These are phyloP conservation scores for Ifrita kowaldi DNA, from an alignment of 2,113 vertebrate species.

Conservation along the genomic window DNA sequence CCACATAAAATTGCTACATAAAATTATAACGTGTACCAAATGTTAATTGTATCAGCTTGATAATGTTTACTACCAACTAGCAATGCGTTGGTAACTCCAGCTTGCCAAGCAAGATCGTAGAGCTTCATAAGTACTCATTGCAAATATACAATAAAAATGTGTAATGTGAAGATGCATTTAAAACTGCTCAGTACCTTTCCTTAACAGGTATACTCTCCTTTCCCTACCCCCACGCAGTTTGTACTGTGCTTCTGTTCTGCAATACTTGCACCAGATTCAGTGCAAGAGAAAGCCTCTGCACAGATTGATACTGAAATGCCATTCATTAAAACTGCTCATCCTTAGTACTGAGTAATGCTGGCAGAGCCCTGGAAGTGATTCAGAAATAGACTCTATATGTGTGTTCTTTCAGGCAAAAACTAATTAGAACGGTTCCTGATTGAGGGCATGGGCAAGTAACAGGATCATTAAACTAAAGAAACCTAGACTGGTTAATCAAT, in stretches of 20 bases:
- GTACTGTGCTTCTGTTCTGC: neutral
- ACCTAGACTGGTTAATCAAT: neutral
- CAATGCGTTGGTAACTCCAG: neutral
- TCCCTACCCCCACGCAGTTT: neutral
- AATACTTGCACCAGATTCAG: neutral
- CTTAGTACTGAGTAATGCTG: neutral
- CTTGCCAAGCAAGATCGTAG: neutral
- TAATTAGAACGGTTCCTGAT: neutral
- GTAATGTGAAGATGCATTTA: neutral
- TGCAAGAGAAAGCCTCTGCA: neutral
- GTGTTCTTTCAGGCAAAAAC: neutral
- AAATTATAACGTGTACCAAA: neutral
- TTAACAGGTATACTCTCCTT: neutral
- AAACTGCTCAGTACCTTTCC: neutral
- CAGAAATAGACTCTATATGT: neutral
- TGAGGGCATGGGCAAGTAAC: neutral
- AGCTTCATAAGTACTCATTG: neutral
- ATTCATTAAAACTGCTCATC: neutral
- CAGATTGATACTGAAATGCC: neutral
- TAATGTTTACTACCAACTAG: neutral
- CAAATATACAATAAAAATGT: neutral
- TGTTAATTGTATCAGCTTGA: neutral
- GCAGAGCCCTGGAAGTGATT: neutral
- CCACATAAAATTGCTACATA: neutral
- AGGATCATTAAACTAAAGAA: neutral